phyloP scores from a whole-genome alignment of 2,888 invertebrate species.

The Cecidostiba fungosa region DNA sequence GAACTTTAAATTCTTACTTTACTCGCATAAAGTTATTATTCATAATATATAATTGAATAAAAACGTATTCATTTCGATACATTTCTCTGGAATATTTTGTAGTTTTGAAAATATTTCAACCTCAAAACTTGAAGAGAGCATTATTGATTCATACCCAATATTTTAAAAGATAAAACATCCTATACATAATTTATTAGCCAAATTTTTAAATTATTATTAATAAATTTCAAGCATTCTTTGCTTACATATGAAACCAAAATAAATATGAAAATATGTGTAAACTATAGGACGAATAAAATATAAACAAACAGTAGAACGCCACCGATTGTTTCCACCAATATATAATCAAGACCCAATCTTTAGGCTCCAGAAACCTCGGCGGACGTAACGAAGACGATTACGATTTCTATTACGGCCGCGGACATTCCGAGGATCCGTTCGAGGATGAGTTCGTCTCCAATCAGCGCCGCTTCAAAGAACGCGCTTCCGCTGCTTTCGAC shows the following conservation, averaged over 20 bases:
- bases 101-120: too few species aligned
- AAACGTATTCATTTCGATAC: too few species aligned
- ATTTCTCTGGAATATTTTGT: too few species aligned
- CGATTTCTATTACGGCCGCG: slow-evolving; percentile 71
- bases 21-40: too few species aligned
- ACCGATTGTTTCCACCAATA: neutral
- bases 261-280: too few species aligned
- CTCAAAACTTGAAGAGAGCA: too few species aligned
- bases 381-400: slow-evolving; percentile 73
- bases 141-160: too few species aligned
- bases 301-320: neutral
- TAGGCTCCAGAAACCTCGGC: slow-evolving; percentile 75
- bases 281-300: neutral
- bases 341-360: slow-evolving; percentile 59
- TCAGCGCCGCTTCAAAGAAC: slow-evolving; percentile 75
- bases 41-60: too few species aligned
- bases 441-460: slow-evolving; percentile 73
- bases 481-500: slow-evolving; percentile 77
- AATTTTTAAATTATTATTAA: neutral
- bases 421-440: slow-evolving; percentile 69
- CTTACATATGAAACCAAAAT: too few species aligned
- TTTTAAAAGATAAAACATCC: too few species aligned
- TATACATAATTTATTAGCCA: too few species aligned
- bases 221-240: neutral
- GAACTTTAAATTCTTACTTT: too few species aligned